phyloP scores from a whole-genome alignment of 2,888 invertebrate species.

The Morinoia aosen region DNA sequence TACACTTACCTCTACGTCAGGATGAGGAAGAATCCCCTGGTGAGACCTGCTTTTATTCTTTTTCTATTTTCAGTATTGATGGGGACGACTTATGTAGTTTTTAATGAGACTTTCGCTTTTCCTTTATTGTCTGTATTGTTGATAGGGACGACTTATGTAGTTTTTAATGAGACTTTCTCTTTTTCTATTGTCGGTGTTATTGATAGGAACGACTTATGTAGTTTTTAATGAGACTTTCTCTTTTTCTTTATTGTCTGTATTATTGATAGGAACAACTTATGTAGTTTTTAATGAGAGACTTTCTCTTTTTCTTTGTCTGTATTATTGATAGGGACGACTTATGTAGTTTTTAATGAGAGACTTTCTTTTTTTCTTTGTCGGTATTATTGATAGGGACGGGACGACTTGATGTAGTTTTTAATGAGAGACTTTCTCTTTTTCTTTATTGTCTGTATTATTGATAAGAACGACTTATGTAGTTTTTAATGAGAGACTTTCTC shows the following conservation, averaged over 20 bases:
- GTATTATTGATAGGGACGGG: no score
- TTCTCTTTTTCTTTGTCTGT: background rate
- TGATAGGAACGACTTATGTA: background rate
- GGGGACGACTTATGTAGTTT: background rate
- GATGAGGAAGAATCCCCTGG: constrained; percentile 90
- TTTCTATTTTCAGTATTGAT: background rate
- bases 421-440: background rate
- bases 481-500: background rate
- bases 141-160: background rate
- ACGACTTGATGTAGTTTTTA: no score
- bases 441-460: background rate
- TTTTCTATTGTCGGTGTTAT: background rate
- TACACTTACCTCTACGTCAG: constrained; percentile 96
- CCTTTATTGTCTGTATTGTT: background rate
- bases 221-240: background rate
- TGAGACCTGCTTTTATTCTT: constrained; percentile 67
- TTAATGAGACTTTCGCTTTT: background rate
- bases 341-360: no score
- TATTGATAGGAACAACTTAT: background rate
- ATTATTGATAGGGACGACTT: background rate
- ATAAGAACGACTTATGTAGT: background rate
- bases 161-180: background rate
- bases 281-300: background rate
- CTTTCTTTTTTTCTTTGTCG: background rate
- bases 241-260: background rate